A percentile compares a stretch with the other conserved stretches of the same genome.
Conservation (phyloP, 1,140 invertebrate species). For the Caligus rogercresseyi region DNA sequence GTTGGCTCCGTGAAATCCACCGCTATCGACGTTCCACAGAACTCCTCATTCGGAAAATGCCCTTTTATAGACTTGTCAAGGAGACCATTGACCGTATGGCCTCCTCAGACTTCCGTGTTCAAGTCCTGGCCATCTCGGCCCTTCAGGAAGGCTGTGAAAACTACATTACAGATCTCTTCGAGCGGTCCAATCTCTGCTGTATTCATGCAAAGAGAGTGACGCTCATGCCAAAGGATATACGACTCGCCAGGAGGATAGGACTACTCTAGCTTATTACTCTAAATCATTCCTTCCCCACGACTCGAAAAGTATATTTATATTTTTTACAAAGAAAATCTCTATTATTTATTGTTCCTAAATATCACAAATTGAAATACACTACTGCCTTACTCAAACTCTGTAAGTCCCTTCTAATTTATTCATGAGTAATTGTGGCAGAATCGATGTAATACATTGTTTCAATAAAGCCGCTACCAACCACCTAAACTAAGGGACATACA, state of each 20-base stretch:
- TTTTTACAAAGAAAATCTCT: too few species aligned
- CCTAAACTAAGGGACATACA: too few species aligned
- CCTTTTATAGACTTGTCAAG: background rate
- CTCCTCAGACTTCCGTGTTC: background rate
- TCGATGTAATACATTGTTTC: too few species aligned
- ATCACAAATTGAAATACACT: too few species aligned
- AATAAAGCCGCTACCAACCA: too few species aligned
- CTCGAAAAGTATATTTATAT: too few species aligned
- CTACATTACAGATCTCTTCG: slow-evolving; percentile 27
- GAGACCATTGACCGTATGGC: background rate
- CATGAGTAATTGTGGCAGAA: too few species aligned
- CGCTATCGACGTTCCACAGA: background rate
- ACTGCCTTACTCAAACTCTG: too few species aligned
- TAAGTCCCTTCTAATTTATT: too few species aligned
- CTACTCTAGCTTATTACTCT: background rate
- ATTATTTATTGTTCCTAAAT: too few species aligned
- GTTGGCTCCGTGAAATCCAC: background rate
- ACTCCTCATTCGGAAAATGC: background rate
- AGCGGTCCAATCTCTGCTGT: slow-evolving; percentile 28
- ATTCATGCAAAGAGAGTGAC: slow-evolving; percentile 29
- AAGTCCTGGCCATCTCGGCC: background rate
- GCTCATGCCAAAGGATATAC: slow-evolving; percentile 29
- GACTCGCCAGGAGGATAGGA: slow-evolving; percentile 22
- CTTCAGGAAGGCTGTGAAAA: slow-evolving; percentile 26
- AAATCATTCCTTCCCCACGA: too few species aligned